A percentile compares a stretch with the other conserved stretches of the same genome.
Evolutionary conservation across 2,113 vertebrate genomes (phyloP).

Genomic region (Microtus richardsoni): DNA sequence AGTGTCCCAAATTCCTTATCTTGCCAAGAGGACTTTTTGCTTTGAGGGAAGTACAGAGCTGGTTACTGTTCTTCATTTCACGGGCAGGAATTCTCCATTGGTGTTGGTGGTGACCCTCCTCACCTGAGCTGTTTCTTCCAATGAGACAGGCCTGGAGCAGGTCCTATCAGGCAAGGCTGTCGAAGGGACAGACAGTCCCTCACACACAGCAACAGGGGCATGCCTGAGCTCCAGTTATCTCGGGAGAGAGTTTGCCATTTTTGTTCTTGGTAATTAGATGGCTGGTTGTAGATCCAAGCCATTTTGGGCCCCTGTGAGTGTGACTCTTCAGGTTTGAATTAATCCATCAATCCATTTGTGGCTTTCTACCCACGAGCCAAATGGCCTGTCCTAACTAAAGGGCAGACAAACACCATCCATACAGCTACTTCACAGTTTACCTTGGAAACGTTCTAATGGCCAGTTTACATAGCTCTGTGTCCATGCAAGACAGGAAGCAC

Average conservation of each 20-base stretch:
- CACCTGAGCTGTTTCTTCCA: background rate
- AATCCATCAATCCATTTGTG: constrained; percentile 43
- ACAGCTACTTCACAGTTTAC: background rate
- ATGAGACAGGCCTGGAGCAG: background rate
- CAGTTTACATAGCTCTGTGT: background rate
- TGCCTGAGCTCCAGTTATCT: background rate
- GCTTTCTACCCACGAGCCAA: constrained; percentile 45
- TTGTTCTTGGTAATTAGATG: background rate
- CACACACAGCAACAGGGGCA: fast-evolving
- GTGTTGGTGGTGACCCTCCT: background rate
- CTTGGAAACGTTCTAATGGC: background rate
- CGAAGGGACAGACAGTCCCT: fast-evolving
- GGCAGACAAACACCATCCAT: background rate
- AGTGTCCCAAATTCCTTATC: background rate
- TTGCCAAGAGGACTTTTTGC: background rate
- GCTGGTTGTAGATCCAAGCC: background rate
- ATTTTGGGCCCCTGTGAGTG: constrained; percentile 32
- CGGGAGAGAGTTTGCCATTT: background rate
- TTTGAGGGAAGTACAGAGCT: background rate
- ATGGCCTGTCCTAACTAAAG: constrained; percentile 14
- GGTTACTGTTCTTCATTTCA: background rate
- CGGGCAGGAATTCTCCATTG: background rate
- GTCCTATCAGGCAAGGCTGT: no score
- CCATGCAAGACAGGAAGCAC: background rate
- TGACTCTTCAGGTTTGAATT: constrained; percentile 47